Evolutionary conservation across 1,140 invertebrate genomes (phyloP).

Genomic region (Batillaria attramentaria): DNA sequence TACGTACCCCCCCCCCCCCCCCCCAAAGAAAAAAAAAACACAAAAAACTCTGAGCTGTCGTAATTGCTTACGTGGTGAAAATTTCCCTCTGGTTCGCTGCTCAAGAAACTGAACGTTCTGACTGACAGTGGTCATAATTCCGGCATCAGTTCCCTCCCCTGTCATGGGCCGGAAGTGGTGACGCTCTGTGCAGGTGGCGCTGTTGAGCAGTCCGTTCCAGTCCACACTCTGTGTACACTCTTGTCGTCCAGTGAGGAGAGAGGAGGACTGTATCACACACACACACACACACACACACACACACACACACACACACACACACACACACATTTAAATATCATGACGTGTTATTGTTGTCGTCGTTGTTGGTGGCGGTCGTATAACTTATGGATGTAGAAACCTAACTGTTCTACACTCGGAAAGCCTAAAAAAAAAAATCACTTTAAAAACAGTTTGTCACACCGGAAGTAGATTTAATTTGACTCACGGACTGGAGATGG

Average conservation of each 20-base stretch:
- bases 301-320: constrained; percentile 2
- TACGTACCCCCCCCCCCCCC: no score
- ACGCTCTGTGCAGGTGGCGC: constrained; percentile 19
- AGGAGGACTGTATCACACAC: not conserved
- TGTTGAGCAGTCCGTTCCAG: constrained; percentile 7
- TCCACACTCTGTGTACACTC: constrained; percentile 9
- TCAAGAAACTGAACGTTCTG: constrained; percentile 23
- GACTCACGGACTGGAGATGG: no score
- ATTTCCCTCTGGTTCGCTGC: constrained; percentile 32
- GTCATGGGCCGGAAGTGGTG: constrained; percentile 6
- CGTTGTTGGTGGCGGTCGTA: no score
- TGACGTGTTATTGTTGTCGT: no score
- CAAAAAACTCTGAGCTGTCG: no score
- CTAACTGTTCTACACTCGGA: no score
- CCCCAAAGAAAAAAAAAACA: no score
- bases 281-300: constrained; percentile 9
- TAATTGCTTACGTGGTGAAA: constrained; percentile 43
- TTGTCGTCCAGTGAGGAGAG: not conserved
- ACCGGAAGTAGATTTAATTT: no score
- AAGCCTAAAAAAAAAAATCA: no score
- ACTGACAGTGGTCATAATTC: constrained; percentile 6
- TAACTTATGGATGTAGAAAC: no score
- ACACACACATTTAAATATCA: not conserved
- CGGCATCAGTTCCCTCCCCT: not conserved
- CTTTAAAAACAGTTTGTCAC: no score